phyloP scores from a whole-genome alignment of 1,140 invertebrate genomes.

The Zaprionus capensis region DNA sequence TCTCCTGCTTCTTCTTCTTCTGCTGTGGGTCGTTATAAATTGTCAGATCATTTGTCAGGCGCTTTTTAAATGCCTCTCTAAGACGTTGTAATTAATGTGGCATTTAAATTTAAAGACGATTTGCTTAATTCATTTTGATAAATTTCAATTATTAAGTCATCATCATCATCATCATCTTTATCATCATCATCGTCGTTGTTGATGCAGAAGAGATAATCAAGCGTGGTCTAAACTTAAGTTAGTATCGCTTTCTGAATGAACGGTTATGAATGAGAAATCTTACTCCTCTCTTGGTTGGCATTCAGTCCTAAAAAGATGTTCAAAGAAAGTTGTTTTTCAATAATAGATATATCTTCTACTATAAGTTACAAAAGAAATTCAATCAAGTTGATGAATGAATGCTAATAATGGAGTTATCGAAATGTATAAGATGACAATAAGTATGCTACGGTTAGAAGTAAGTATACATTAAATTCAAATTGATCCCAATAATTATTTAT shows the following conservation, averaged over 20 bases:
- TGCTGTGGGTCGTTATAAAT: conserved; percentile 42
- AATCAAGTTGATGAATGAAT: neutral
- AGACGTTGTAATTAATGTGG: conserved; percentile 72
- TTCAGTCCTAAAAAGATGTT: conserved; percentile 1
- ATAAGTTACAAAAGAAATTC: conserved; percentile 8
- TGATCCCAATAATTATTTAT: too few relatives aligned
- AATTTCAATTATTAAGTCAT: conserved; percentile 78
- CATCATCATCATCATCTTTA: conserved; percentile 37
- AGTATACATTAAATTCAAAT: neutral
- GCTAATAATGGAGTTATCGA: neutral
- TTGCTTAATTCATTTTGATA: conserved; percentile 73
- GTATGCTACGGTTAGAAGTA: neutral
- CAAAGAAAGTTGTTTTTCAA: neutral
- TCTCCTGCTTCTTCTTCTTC: conserved; percentile 1
- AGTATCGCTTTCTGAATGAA: conserved; percentile 51
- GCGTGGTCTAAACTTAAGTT: neutral
- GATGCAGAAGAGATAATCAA: conserved; percentile 9
- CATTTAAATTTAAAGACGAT: conserved; percentile 67
- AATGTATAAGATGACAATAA: neutral
- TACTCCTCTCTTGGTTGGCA: neutral
- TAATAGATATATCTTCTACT: neutral
- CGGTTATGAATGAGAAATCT: conserved; percentile 43
- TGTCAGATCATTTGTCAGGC: conserved; percentile 49
- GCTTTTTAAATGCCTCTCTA: conserved; percentile 49
- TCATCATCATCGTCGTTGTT: conserved; percentile 24